Conservation (phyloP, 1,140 invertebrate species). For the Lucilia cuprina region DNA sequence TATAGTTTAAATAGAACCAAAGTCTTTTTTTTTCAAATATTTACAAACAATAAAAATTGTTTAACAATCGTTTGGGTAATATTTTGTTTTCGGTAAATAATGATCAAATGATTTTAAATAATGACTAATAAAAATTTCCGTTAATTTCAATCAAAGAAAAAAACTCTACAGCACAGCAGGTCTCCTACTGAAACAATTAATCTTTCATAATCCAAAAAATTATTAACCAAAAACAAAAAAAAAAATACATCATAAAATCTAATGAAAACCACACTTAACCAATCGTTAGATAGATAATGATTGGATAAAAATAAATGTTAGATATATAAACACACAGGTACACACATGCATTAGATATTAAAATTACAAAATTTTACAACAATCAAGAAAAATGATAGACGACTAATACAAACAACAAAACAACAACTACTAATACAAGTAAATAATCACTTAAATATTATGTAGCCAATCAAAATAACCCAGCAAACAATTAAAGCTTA, state of each 20-base stretch:
- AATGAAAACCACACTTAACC: conserved; percentile 28
- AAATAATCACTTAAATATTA: not conserved
- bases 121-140: conserved; percentile 28
- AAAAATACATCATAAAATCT: conserved; percentile 22
- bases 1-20: not conserved
- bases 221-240: not conserved
- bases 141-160: conserved; percentile 28
- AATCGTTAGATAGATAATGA: not conserved
- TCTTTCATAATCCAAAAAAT: conserved; percentile 10
- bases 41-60: not conserved
- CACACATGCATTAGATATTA: not conserved
- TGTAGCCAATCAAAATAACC: not conserved
- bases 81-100: too few species aligned
- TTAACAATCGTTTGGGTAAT: not conserved
- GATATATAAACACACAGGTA: not conserved
- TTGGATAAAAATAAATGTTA: not conserved
- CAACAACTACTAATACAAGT: not conserved
- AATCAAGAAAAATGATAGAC: conserved; percentile 7
- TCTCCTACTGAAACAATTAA: conserved; percentile 27
- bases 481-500: not conserved
- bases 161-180: conserved; percentile 6
- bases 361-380: conserved; percentile 1
- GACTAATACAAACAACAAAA: not conserved
- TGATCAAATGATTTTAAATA: conserved; percentile 15
- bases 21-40: not conserved